Percentiles rank a stretch among this genome's conserved stretches.
These are phyloP conservation scores for Vireo griseus DNA, from an alignment of 2,797 vertebrate genomes.

Conservation along the genomic window DNA sequence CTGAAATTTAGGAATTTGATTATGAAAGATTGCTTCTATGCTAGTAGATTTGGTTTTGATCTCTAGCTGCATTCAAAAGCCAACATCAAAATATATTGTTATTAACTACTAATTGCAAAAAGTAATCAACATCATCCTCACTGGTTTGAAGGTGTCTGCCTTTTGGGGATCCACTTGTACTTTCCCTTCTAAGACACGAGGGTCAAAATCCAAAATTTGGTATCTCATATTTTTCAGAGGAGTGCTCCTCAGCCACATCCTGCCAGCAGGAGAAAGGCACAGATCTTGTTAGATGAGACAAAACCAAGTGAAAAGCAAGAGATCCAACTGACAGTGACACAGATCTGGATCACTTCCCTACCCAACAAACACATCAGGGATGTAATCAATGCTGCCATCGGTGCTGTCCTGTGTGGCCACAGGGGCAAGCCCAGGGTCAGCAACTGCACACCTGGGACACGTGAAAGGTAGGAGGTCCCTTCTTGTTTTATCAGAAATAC, in stretches of 20 bases:
- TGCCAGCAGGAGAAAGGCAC: slow-evolving; percentile 59
- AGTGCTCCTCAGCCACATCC: slow-evolving; percentile 84
- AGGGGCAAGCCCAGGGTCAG: neutral
- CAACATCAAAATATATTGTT: neutral
- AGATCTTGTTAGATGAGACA: neutral
- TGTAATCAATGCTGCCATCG: accelerated
- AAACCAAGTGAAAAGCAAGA: neutral
- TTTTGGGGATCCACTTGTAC: slow-evolving; percentile 77
- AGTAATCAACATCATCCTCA: slow-evolving; percentile 68
- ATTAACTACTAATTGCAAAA: neutral
- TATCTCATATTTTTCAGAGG: slow-evolving; percentile 82
- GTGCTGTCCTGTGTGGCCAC: neutral
- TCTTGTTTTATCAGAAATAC: neutral
- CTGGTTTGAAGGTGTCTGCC: slow-evolving; percentile 80
- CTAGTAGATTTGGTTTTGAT: neutral
- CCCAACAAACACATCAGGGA: neutral
- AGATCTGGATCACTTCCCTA: neutral
- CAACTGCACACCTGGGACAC: neutral
- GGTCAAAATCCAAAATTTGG: slow-evolving; percentile 85
- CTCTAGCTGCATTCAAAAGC: neutral
- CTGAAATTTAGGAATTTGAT: neutral
- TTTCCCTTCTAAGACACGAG: slow-evolving; percentile 84
- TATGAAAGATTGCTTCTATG: neutral
- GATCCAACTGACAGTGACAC: neutral
- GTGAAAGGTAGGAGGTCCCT: accelerated